These are phyloP conservation scores for Thamnaconus septentrionalis DNA, from an alignment of 2,113 vertebrate species.

Conservation along the genomic window DNA sequence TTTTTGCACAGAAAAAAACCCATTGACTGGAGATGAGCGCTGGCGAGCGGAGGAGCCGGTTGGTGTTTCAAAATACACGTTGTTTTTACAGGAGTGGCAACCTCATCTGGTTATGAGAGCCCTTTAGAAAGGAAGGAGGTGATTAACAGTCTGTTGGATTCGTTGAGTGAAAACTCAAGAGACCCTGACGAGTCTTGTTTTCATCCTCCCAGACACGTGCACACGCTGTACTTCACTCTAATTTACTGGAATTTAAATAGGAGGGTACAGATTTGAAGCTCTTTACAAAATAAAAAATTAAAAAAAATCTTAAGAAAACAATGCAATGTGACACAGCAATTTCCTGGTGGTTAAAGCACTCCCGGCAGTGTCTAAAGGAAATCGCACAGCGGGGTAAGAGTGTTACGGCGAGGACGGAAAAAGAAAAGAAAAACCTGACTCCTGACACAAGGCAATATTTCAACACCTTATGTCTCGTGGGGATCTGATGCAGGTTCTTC, in stretches of 20 bases:
- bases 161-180: constrained; percentile 13
- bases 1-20: neutral
- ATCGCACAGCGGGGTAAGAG: constrained; percentile 34
- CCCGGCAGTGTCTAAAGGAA: constrained; percentile 42
- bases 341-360: constrained; percentile 24
- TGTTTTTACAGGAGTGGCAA: constrained; percentile 20
- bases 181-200: constrained; percentile 17
- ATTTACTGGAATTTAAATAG: constrained; percentile 6
- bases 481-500: constrained; percentile 25
- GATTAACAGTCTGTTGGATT: constrained; percentile 35
- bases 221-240: constrained; percentile 21
- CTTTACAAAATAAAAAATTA: constrained; percentile 31
- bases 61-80: constrained; percentile 24
- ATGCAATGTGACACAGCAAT: constrained; percentile 39
- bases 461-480: constrained; percentile 44
- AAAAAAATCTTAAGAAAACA: constrained; percentile 27
- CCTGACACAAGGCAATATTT: constrained; percentile 41
- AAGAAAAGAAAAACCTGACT: constrained; percentile 16
- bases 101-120: neutral
- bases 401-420: constrained; percentile 44
- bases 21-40: constrained; percentile 8
- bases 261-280: too few relatives aligned
- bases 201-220: constrained; percentile 22
- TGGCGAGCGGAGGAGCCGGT: constrained; percentile 17
- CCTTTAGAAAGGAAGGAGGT: constrained; percentile 43